Base-by-base conservation (phyloP, 2,113 vertebrate species). In the Penelope pileata region DNA sequence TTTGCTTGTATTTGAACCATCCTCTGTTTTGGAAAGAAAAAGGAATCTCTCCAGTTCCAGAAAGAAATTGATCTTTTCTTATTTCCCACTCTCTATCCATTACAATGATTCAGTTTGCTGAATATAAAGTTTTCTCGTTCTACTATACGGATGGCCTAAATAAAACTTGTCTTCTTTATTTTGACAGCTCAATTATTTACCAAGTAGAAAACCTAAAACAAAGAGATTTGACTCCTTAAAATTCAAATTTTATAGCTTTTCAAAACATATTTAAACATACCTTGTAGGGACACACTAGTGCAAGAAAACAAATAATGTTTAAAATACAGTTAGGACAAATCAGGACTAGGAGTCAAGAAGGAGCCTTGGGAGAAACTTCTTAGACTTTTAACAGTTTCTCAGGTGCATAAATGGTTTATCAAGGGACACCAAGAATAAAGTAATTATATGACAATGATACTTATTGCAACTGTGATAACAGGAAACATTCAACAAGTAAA, bases 11-110 rank as follows among this genome's bases (percentile, higher is more conserved):
- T 66, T 3, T 42, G 42, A 79, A 51, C 10, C 4, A 32, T 3
- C 38, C 29, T 47, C 5, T 1, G 1, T n/a, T 62, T 27, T 56
- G 47, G 6, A 8, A 3, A 19, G 5, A 34, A 27, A 29, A 1
- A 1, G 0, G 7, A 64, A 2, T 54, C 9, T 70, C 6, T 83
- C 11, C 73, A 81, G 6, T 19, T 36, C n/a, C 23, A 24, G 17
- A 51, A 86, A 51, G 15, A 66, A 56, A 58, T 3, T 8, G 42
- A 5, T 68, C 51, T 38, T 48, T 56, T 77, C 42, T 78, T 3
- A 43, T 69, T 89, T 58, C 19, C 73, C 15, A 42, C 59, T 5
- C 9, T 86, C 29, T 72, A 17, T 10, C 3, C n/a, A 56, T 54
- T 86, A 80, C 64, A 88, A 68, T 27, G 3, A 8, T 48, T 83